Conservation (phyloP, 2,888 invertebrate species). For the Abrostola triplasia region DNA sequence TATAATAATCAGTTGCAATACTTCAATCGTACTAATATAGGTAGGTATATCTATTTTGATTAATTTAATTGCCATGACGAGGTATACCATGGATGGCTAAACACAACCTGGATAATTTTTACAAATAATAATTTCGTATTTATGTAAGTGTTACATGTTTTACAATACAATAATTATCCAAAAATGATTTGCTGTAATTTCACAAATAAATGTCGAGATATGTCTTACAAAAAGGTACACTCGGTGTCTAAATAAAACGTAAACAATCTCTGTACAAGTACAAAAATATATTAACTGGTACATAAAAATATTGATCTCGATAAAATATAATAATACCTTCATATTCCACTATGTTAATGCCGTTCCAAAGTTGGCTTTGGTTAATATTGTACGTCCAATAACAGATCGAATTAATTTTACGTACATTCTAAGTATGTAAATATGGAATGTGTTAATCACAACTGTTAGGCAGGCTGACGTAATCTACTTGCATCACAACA, state of each 20-base stretch:
- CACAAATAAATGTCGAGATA: slow-evolving; percentile 59
- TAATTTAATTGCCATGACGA: slow-evolving; percentile 55
- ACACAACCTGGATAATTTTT: slow-evolving; percentile 69
- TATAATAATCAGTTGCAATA: slow-evolving; percentile 50
- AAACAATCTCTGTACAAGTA: slow-evolving; percentile 80
- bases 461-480: slow-evolving; percentile 53
- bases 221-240: slow-evolving; percentile 68
- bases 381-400: slow-evolving; percentile 40
- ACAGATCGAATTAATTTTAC: slow-evolving; percentile 33
- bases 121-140: slow-evolving; percentile 49
- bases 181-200: slow-evolving; percentile 43
- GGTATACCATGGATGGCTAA: slow-evolving; percentile 64
- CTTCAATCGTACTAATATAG: slow-evolving; percentile 32
- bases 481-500: slow-evolving; percentile 56
- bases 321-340: slow-evolving; percentile 66
- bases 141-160: slow-evolving; percentile 23
- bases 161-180: slow-evolving; percentile 35
- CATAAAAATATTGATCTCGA: slow-evolving; percentile 75
- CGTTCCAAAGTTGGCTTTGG: slow-evolving; percentile 65
- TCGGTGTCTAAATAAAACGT: slow-evolving; percentile 67
- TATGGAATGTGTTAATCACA: slow-evolving; percentile 83
- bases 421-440: slow-evolving; percentile 44
- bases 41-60: slow-evolving; percentile 42
- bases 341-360: slow-evolving; percentile 59
- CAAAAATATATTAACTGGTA: slow-evolving; percentile 80